Base-by-base conservation (phyloP, 2,888 invertebrate species). In the Augochlorella aurata region DNA sequence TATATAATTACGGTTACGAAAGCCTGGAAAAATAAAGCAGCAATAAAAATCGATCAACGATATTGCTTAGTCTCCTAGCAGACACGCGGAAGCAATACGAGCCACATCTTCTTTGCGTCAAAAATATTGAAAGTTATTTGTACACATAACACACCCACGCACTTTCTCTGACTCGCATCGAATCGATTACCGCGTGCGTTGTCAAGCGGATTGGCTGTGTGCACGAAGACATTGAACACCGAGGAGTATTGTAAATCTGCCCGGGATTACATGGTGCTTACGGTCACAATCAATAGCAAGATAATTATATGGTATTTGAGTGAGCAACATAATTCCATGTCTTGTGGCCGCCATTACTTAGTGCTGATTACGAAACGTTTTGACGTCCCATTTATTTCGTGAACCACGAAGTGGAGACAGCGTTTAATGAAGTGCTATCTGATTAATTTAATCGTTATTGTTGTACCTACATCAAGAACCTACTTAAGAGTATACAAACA, bases 251-350 rank as follows among this genome's bases (percentile, higher is more conserved):
- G 50, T 21, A 24, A 72, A 72, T 38, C 49, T 67, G n/a, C 21
- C n/a, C 18, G 24, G 70, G 70, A 79, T 76, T 65, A 21, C n/a
- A 52, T 71, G 45, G 77, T n/a, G 21, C 16, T 58, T 8, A 21
- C 61, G 24, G 72, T 80, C 68, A 73, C 72, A 80, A 73, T 80
- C 80, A 80, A 77, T 73, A 77, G 77, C 67, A 12, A 18, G 69
- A 54, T 79, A 54, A 76, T 76, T 76, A 47, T 44, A 66, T 69
- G n/a, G 45, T 18, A 8, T n/a, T 38, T 9, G 18, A 44, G 38
- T 24, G 16, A 18, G 10, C 21, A 50, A 24, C 16, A 10, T n/a
- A 79, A 77, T 77, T 77, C 47, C 21, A 16, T 14, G 68, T n/a
- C 71, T 54, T 47, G 50, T 12, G 54, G 16, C 21, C n/a, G 16